phyloP scores from a whole-genome alignment of 2,888 invertebrate genomes.

The Philonicus albiceps region DNA sequence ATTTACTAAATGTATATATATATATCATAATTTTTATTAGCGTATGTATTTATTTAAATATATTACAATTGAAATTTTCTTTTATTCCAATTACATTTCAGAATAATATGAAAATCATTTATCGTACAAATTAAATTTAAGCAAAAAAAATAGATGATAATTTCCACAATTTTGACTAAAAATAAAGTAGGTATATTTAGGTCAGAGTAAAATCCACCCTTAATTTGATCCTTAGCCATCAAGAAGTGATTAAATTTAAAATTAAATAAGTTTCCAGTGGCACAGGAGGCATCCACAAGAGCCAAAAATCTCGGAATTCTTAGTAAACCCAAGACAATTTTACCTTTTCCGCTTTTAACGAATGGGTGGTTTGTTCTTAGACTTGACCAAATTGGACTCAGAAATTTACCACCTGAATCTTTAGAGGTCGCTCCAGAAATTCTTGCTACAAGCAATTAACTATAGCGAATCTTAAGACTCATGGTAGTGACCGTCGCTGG shows the following conservation, averaged over 20 bases:
- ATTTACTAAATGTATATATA: too few species aligned
- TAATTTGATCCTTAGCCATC: background rate
- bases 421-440: background rate
- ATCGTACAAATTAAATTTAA: background rate
- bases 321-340: background rate
- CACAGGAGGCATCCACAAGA: background rate
- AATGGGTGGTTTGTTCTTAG: background rate
- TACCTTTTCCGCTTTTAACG: background rate
- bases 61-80: background rate
- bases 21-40: too few species aligned
- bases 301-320: background rate
- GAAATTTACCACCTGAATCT: constrained; percentile 1
- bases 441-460: background rate
- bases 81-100: background rate
- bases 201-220: background rate
- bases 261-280: background rate
- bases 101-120: background rate
- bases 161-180: background rate
- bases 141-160: background rate
- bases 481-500: background rate
- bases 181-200: background rate
- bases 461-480: background rate
- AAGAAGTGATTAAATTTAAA: background rate
- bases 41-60: background rate
- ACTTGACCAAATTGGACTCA: background rate